A percentile compares a stretch with the other conserved stretches of the same genome.
Evolutionary conservation across 1,140 invertebrate genomes (phyloP).

Genomic region (Centruroides vittatus): DNA sequence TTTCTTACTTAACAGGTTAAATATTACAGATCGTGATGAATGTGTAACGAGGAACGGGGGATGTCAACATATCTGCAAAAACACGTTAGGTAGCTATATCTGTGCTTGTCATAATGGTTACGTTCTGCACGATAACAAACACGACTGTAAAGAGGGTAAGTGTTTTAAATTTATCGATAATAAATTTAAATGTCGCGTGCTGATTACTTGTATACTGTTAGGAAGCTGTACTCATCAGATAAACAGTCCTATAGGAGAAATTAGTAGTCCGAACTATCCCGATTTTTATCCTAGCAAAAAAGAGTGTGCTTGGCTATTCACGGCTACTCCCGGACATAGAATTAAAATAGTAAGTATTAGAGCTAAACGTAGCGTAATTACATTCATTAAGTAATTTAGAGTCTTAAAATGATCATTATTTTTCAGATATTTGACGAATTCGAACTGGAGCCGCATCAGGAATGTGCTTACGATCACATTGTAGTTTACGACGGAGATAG

Average conservation of each 20-base stretch:
- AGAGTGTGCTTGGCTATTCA: conserved; percentile 95
- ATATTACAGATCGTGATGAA: conserved; percentile 77
- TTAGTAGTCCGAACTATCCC: conserved; percentile 89
- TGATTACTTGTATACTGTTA: background rate
- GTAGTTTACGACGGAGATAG: conserved; percentile 84
- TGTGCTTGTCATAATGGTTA: conserved; percentile 94
- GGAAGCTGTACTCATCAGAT: conserved; percentile 44
- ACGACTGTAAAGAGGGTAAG: conserved; percentile 82
- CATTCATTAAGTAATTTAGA: too few species aligned
- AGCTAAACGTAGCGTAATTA: too few species aligned
- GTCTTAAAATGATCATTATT: too few species aligned
- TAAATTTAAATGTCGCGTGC: background rate
- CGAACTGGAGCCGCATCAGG: conserved; percentile 90
- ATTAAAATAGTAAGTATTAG: conserved; percentile 53
- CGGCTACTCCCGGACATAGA: conserved; percentile 85
- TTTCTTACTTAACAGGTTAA: background rate
- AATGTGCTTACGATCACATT: conserved; percentile 91
- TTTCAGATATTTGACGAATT: conserved; percentile 62
- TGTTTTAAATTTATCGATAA: background rate
- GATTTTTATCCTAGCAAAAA: conserved; percentile 83
- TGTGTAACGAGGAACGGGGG: conserved; percentile 90
- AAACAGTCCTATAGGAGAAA: conserved; percentile 41
- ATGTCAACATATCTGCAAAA: conserved; percentile 92
- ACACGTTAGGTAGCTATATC: conserved; percentile 86
- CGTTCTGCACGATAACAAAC: conserved; percentile 82